Evolutionary conservation across 2,888 invertebrate genomes (phyloP), one percentile per base, ranked within the genome.

Genomic region (Limnephilus lunatus): DNA sequence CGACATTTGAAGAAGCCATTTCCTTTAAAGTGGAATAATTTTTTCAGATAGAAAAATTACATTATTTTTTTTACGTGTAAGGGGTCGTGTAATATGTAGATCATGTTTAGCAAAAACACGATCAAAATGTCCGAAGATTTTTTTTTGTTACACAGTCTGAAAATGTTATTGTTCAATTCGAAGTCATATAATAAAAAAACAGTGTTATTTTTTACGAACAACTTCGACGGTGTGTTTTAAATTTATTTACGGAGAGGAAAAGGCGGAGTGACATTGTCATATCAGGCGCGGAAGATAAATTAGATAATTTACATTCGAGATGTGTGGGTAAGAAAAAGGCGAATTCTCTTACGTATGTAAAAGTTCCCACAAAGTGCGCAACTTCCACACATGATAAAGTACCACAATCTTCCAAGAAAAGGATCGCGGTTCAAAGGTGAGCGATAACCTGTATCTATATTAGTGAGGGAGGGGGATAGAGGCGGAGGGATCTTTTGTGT

Each of bases 381-480:
- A 81, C 87, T 88, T 44, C 80, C 48, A 35, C 53, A 81, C 88
- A 85, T 86, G 90, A 90, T 87, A 86, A 82, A 92, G 90, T 53
- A 91, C 91, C 87, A 68, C 90, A 88, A 90, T 91, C 91, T 90
- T 92, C 90, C 39, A 25, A 32, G 86, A 30, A 89, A 48, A n/a
- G 90, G 83, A 81, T 91, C 31, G 44, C 39, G 82, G 92, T 89
- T 90, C 93, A 93, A 92, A 93, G 93, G 93, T 91, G 92, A 92
- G 83, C 81, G 92, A 93, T 91, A 91, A 88, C 91, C 82, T 92
- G 90, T 91, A 92, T 93, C 93, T 90, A 91, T 91, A 92, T 92
- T 92, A 92, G 92, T 32, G 48, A 82, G 89, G 90, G 82, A 80
- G n/a, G 85, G 92, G 25, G 53, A 44, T 30, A 68, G 92, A 53